These are phyloP conservation scores for Pelusios castaneus DNA, from an alignment of 2,113 vertebrate genomes.

Conservation along the genomic window DNA sequence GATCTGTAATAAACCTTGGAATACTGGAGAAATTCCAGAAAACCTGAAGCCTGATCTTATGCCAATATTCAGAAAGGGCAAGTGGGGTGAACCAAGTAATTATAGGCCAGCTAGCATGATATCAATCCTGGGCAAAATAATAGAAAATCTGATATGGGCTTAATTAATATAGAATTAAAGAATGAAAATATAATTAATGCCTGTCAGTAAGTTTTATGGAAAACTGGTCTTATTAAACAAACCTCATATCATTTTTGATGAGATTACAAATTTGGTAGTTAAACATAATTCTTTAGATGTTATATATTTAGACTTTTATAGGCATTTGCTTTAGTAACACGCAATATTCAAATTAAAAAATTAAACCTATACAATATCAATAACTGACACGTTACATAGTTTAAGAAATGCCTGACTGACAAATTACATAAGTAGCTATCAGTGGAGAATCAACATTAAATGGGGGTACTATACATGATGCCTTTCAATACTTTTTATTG, in stretches of 20 bases:
- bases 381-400: not conserved
- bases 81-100: not conserved
- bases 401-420: not conserved
- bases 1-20: not conserved
- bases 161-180: not conserved
- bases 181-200: not conserved
- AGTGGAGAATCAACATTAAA: not conserved
- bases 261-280: not conserved
- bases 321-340: not conserved
- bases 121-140: not conserved
- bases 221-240: not conserved
- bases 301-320: not conserved
- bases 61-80: not conserved
- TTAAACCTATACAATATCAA: not conserved
- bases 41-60: not conserved
- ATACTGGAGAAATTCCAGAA: not conserved
- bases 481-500: not conserved
- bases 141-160: not conserved
- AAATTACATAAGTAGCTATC: not conserved
- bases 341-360: not conserved
- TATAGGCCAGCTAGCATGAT: not conserved
- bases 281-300: not conserved
- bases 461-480: not conserved
- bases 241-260: not conserved
- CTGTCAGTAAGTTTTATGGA: not conserved